phyloP scores from a whole-genome alignment of 2,113 vertebrate species.

The Calypte anna region DNA sequence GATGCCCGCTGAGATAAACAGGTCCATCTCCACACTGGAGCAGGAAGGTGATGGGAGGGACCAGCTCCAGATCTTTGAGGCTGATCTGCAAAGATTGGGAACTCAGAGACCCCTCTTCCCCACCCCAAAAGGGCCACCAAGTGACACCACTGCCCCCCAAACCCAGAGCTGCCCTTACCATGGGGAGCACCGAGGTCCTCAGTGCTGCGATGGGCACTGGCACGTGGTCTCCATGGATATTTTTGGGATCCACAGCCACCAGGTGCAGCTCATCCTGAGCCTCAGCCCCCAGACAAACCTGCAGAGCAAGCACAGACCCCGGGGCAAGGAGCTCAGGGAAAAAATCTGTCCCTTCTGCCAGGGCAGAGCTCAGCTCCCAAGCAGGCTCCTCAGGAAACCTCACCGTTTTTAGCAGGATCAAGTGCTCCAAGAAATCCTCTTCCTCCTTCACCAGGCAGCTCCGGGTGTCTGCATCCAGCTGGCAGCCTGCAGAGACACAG shows the following conservation, averaged over 20 bases:
- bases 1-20: constrained; percentile 70
- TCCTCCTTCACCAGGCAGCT: constrained; percentile 58
- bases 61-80: constrained; percentile 69
- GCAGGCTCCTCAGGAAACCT: neutral
- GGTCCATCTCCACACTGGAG: constrained; percentile 72
- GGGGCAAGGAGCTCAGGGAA: fast-evolving
- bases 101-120: neutral
- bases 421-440: constrained; percentile 64
- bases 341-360: no score
- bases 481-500: constrained; percentile 56
- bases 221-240: neutral
- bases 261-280: constrained; percentile 71
- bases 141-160: fast-evolving
- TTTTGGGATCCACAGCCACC: constrained; percentile 58
- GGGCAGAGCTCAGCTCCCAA: neutral
- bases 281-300: constrained; percentile 70
- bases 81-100: constrained; percentile 47
- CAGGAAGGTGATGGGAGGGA: constrained; percentile 70
- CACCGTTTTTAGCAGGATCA: constrained; percentile 72
- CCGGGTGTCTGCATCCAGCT: constrained; percentile 1
- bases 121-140: no score
- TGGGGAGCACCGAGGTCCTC: constrained; percentile 55
- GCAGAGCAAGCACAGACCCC: neutral
- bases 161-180: neutral
- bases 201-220: constrained; percentile 64